phyloP scores from a whole-genome alignment of 53 echinoderm and acorn worm species.

The Crossaster papposus region DNA sequence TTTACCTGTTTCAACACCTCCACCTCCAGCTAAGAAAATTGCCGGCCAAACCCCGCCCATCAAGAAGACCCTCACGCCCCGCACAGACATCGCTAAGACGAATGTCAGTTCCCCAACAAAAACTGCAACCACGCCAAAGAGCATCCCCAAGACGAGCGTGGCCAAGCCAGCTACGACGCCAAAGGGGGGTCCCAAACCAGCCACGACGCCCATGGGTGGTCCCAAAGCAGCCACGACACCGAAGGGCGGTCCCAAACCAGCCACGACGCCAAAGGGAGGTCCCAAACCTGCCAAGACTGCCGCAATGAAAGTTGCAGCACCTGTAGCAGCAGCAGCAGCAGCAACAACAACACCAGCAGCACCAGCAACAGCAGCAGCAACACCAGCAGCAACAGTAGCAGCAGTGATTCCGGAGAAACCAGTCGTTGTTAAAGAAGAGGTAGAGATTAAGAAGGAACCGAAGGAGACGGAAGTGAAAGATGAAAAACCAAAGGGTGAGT shows the following conservation, averaged over 20 bases:
- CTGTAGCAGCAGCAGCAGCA: constrained; percentile 14
- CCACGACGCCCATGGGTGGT: too few relatives aligned
- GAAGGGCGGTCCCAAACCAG: constrained; percentile 45
- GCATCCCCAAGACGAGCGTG: constrained; percentile 25
- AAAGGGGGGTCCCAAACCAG: constrained; percentile 28
- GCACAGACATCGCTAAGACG: constrained; percentile 55
- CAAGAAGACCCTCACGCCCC: constrained; percentile 92
- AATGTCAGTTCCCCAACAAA: constrained; percentile 63
- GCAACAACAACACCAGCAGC: constrained; percentile 22
- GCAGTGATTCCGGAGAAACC: constrained; percentile 14
- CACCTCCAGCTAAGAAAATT: constrained; percentile 51
- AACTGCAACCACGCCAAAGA: constrained; percentile 60
- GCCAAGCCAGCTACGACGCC: constrained; percentile 36
- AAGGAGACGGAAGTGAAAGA: too few relatives aligned
- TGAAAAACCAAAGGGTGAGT: too few relatives aligned
- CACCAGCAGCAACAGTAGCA: constrained; percentile 5
- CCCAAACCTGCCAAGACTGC: constrained; percentile 30
- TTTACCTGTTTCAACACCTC: background rate
- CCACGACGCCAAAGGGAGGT: constrained; percentile 44
- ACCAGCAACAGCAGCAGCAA: constrained; percentile 15
- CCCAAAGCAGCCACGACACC: constrained; percentile 42
- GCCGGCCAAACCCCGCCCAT: constrained; percentile 75
- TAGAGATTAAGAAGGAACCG: background rate
- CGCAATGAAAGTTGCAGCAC: constrained; percentile 14
- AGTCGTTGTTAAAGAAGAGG: background rate